A percentile compares a stretch with the other conserved stretches of the same genome.
Conservation (phyloP, 2,888 invertebrate genomes). For the Cephus nigrinus region DNA sequence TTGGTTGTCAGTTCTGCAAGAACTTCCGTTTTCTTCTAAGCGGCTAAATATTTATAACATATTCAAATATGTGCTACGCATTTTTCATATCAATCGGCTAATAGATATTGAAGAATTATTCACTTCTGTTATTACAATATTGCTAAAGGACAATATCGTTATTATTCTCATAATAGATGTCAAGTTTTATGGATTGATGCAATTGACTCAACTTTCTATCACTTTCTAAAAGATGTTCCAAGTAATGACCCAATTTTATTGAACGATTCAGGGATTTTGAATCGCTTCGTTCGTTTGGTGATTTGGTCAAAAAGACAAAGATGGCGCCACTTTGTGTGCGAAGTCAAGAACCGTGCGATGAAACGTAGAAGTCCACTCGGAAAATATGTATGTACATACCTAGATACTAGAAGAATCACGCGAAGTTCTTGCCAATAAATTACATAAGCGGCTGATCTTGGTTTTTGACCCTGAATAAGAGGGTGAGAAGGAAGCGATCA, state of each 20-base stretch:
- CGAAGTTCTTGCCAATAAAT: not conserved
- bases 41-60: not conserved
- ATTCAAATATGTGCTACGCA: not conserved
- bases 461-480: conserved; percentile 30
- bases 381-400: not conserved
- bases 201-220: not conserved
- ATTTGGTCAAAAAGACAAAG: not conserved
- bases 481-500: not conserved
- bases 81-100: not conserved
- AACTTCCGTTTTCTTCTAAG: not conserved
- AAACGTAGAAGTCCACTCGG: not conserved
- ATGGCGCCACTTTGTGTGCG: not conserved
- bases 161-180: not conserved
- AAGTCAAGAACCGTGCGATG: not conserved
- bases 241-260: not conserved
- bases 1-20: too few species aligned
- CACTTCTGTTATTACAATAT: not conserved
- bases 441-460: conserved; percentile 19
- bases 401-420: not conserved
- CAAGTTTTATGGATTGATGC: not conserved
- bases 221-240: not conserved
- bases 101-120: not conserved
- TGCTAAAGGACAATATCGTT: not conserved
- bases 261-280: not conserved
- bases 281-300: not conserved